phyloP scores from a whole-genome alignment of 64 coral and sea anemone species.

The Montipora efflorescens region DNA sequence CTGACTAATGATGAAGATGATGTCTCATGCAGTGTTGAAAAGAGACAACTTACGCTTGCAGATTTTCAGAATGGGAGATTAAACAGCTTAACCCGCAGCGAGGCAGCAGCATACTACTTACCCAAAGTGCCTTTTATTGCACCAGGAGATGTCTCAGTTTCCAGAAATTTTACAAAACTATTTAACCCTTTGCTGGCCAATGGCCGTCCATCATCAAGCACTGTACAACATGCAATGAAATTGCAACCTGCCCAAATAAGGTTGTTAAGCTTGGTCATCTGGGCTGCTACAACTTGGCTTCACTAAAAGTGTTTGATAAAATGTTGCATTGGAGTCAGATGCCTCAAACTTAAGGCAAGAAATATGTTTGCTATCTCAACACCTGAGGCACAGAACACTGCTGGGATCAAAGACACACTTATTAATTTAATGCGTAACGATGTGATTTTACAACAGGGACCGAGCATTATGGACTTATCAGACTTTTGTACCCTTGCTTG shows the following conservation, averaged over 20 bases:
- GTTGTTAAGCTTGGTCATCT: neutral
- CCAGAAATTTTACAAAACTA: neutral
- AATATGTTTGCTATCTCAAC: neutral
- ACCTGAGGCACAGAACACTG: neutral
- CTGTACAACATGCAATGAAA: neutral
- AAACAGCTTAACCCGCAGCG: slow-evolving; percentile 5
- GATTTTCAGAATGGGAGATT: neutral
- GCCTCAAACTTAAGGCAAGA: neutral
- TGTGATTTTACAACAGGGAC: slow-evolving; percentile 9
- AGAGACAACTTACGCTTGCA: neutral
- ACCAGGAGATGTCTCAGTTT: neutral
- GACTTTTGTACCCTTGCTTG: slow-evolving; percentile 1
- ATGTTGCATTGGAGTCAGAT: neutral
- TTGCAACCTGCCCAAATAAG: neutral
- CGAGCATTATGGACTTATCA: neutral
- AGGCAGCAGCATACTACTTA: neutral
- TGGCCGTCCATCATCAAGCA: neutral
- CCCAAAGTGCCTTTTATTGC: neutral
- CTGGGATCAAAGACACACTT: neutral
- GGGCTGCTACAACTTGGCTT: neutral
- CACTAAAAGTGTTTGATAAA: neutral
- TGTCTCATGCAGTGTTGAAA: neutral
- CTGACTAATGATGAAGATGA: too few relatives aligned
- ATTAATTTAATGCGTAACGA: neutral
- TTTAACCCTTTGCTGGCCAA: neutral